A percentile compares a stretch with the other conserved stretches of the same genome.
Conservation (phyloP, 64 coral and sea anemone genomes). For the Porites australiensis region DNA sequence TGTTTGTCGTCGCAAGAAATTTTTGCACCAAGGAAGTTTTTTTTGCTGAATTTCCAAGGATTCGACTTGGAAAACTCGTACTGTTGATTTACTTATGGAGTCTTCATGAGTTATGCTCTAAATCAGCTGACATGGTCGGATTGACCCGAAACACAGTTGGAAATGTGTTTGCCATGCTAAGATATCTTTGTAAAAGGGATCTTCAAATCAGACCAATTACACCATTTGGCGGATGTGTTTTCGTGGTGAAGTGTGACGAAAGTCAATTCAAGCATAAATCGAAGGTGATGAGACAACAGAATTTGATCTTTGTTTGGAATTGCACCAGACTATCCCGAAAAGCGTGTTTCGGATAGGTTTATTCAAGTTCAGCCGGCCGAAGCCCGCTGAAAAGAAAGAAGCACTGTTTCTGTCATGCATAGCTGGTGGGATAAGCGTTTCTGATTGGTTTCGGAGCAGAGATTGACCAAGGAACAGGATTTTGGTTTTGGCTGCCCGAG, state of each 20-base stretch:
- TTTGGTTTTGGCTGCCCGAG: no score
- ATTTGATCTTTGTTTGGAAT: not conserved
- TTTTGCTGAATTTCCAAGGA: conserved; percentile 25
- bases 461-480: no score
- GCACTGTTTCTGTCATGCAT: not conserved
- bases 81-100: conserved; percentile 29
- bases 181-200: not conserved
- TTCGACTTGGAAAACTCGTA: not conserved
- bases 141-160: conserved; percentile 26
- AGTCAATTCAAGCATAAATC: conserved; percentile 49
- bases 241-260: conserved; percentile 32
- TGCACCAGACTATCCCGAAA: not conserved
- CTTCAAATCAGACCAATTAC: conserved; percentile 17
- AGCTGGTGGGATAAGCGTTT: not conserved
- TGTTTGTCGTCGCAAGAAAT: not conserved
- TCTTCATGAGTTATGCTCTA: not conserved
- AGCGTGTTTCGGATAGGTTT: not conserved
- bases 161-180: not conserved
- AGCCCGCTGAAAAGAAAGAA: not conserved
- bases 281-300: not conserved
- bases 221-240: conserved; percentile 11
- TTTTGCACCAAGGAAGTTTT: not conserved
- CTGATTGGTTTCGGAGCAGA: no score
- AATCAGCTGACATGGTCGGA: not conserved
- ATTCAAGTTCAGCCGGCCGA: not conserved